phyloP scores from a whole-genome alignment of 2,888 invertebrate species.

The Dromius quadrimaculatus region DNA sequence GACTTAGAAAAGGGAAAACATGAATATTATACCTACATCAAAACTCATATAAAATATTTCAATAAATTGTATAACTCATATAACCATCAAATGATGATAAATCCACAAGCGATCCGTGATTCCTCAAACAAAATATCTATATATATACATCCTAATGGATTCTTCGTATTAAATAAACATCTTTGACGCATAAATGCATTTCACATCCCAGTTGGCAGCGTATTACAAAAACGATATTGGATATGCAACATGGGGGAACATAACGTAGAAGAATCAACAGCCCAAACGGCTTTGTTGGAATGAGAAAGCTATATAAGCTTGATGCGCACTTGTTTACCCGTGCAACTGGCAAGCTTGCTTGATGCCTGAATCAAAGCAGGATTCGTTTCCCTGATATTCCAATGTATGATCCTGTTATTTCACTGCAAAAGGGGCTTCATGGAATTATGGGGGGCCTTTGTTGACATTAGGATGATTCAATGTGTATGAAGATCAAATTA shows the following conservation, averaged over 20 bases:
- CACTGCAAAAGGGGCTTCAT: constrained; percentile 1
- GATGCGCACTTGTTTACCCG: constrained; percentile 33
- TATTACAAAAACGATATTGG: constrained; percentile 34
- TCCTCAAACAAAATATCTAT: constrained; percentile 27
- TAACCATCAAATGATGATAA: background rate
- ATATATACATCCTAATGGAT: constrained; percentile 12
- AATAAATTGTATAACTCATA: background rate
- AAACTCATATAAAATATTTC: background rate
- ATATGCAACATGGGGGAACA: constrained; percentile 24
- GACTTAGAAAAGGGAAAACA: too few species aligned
- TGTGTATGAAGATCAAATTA: constrained; percentile 20
- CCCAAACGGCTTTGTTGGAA: constrained; percentile 11
- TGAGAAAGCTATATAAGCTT: too few species aligned
- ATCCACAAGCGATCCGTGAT: constrained; percentile 1
- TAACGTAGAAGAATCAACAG: background rate
- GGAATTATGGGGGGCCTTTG: constrained; percentile 15
- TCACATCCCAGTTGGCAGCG: constrained; percentile 5
- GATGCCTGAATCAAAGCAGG: constrained; percentile 24
- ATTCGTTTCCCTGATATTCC: constrained; percentile 25
- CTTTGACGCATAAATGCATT: background rate
- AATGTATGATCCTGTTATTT: constrained; percentile 33
- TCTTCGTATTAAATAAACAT: constrained; percentile 31
- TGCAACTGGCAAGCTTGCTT: constrained; percentile 12
- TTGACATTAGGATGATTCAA: constrained; percentile 27
- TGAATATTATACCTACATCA: too few species aligned